phyloP scores from a whole-genome alignment of 2,888 invertebrate genomes.

The Scaptomyza flava region DNA sequence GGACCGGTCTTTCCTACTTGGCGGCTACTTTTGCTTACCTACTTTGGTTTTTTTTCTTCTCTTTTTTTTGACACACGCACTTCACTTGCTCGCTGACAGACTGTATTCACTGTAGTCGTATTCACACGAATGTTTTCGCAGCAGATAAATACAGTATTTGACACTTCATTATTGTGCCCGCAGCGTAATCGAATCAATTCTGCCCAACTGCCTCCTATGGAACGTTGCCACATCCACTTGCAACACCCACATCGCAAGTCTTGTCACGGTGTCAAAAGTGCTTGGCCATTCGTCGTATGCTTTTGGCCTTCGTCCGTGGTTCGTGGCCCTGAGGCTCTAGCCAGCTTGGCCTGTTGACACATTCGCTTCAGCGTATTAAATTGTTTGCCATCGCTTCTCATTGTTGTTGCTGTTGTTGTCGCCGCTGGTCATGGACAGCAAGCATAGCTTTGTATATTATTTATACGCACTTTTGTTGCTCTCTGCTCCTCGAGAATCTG shows the following conservation, averaged over 20 bases:
- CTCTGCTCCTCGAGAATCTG: constrained; percentile 30
- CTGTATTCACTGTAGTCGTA: constrained; percentile 15
- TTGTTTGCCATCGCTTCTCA: constrained; percentile 72
- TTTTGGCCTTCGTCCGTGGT: constrained; percentile 34
- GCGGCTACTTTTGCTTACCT: constrained; percentile 62
- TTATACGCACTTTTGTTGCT: constrained; percentile 55
- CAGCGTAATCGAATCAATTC: constrained; percentile 80
- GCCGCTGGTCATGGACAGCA: constrained; percentile 31
- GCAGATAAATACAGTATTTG: constrained; percentile 81
- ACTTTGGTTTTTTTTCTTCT: constrained; percentile 16
- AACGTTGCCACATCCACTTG: neutral
- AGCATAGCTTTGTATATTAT: constrained; percentile 43
- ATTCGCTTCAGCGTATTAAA: constrained; percentile 80
- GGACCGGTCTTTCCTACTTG: constrained; percentile 31
- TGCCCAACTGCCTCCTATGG: neutral
- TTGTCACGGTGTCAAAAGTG: constrained; percentile 70
- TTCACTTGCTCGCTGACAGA: constrained; percentile 20
- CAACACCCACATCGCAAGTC: constrained; percentile 27
- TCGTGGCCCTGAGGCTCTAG: constrained; percentile 63
- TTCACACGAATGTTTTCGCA: constrained; percentile 67
- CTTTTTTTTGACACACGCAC: constrained; percentile 16
- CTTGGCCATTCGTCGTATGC: constrained; percentile 61
- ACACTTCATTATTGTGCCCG: constrained; percentile 82
- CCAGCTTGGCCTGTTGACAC: constrained; percentile 80
- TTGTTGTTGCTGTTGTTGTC: constrained; percentile 49